Evolutionary conservation across 2,797 vertebrate species (phyloP).

Genomic region (Clarias pachynema): DNA sequence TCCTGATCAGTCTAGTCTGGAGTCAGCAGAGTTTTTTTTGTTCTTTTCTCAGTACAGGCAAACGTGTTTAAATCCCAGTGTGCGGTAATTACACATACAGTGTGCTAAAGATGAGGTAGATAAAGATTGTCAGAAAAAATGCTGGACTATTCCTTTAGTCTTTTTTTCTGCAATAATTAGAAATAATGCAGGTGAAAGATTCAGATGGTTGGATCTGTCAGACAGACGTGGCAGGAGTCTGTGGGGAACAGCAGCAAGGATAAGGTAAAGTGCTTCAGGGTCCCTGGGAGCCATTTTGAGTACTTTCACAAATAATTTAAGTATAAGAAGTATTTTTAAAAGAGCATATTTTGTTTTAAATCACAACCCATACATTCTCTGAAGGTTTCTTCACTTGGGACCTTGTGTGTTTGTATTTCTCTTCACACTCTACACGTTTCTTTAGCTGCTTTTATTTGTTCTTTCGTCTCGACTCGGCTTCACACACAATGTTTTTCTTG

Average conservation of each 20-base stretch:
- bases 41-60: not conserved
- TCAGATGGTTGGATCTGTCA: constrained; percentile 46
- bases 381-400: constrained; percentile 37
- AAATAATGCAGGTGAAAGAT: constrained; percentile 48
- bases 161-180: constrained; percentile 48
- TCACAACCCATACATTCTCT: constrained; percentile 41
- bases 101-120: not conserved
- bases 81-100: not conserved
- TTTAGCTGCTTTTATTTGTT: not conserved
- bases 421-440: not conserved
- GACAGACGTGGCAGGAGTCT: constrained; percentile 37
- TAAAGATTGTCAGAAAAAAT: not conserved
- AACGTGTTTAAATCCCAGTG: not conserved
- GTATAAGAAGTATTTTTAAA: constrained; percentile 48
- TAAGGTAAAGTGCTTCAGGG: constrained; percentile 53
- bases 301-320: constrained; percentile 52
- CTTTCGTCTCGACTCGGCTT: not conserved
- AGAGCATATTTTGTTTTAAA: constrained; percentile 50
- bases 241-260: constrained; percentile 49
- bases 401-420: not conserved
- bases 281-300: constrained; percentile 54
- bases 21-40: not conserved
- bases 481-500: not conserved
- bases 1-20: not conserved
- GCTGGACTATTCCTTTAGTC: constrained; percentile 8